Conservation (phyloP, 2,797 vertebrate genomes). For the Enteromius mattozi region DNA sequence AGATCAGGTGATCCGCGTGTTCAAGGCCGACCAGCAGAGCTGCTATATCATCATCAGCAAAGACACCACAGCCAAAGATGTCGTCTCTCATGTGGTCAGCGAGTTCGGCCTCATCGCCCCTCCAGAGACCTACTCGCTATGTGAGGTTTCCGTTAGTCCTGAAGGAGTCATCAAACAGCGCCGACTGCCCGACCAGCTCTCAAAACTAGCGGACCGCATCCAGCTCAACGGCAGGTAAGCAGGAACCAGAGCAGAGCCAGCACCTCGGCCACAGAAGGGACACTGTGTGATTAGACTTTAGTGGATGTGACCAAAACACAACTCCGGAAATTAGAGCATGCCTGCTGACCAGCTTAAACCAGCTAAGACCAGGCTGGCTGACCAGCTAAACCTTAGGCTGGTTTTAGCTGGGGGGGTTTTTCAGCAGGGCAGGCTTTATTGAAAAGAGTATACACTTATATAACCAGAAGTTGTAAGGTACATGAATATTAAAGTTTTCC, state of each 20-base stretch:
- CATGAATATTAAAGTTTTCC: too few relatives aligned
- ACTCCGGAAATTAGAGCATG: too few relatives aligned
- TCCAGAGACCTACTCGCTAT: constrained; percentile 89
- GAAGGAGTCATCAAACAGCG: constrained; percentile 96
- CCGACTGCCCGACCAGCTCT: constrained; percentile 92
- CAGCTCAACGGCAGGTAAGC: constrained; percentile 92
- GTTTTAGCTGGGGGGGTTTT: too few relatives aligned
- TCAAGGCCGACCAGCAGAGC: constrained; percentile 96
- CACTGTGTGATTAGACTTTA: neutral
- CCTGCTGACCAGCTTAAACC: too few relatives aligned
- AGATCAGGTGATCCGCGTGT: constrained; percentile 95
- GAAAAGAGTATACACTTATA: too few relatives aligned
- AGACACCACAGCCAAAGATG: constrained; percentile 95
- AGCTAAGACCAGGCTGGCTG: too few relatives aligned
- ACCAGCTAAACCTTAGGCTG: too few relatives aligned
- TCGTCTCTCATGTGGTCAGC: constrained; percentile 88
- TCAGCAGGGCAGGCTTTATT: too few relatives aligned
- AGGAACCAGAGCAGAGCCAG: neutral
- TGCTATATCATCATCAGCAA: constrained; percentile 98
- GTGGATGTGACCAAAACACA: neutral
- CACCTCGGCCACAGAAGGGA: neutral
- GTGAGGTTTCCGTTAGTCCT: constrained; percentile 92
- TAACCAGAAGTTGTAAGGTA: too few relatives aligned
- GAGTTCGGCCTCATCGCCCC: constrained; percentile 87
- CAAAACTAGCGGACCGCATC: constrained; percentile 95